Evolutionary conservation across 2,113 vertebrate species (phyloP).

Genomic region (Bos indicus): DNA sequence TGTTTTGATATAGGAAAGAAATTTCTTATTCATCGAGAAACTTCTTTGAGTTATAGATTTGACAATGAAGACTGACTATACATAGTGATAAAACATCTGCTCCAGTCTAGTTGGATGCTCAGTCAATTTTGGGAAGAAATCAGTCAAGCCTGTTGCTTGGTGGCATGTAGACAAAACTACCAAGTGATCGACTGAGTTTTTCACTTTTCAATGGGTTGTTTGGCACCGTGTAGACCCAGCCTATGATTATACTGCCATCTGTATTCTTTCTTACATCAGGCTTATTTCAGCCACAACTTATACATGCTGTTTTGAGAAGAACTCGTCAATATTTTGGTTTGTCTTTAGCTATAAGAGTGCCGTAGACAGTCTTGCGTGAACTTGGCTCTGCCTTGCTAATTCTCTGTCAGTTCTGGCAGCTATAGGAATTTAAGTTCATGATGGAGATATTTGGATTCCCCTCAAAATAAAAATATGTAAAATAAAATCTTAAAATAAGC

Average conservation of each 20-base stretch:
- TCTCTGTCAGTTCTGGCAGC: slow-evolving; percentile 69
- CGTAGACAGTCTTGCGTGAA: slow-evolving; percentile 54
- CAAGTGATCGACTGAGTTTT: slow-evolving; percentile 60
- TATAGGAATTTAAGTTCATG: slow-evolving; percentile 67
- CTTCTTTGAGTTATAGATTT: slow-evolving; percentile 48
- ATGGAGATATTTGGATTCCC: slow-evolving; percentile 76
- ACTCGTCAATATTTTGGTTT: slow-evolving; percentile 73
- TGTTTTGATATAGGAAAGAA: slow-evolving; percentile 39
- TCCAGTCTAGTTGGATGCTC: slow-evolving; percentile 30
- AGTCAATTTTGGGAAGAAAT: slow-evolving; percentile 41
- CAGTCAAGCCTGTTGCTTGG: slow-evolving; percentile 52
- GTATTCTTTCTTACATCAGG: slow-evolving; percentile 65
- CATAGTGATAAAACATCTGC: slow-evolving; percentile 54
- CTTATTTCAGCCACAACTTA: slow-evolving; percentile 65
- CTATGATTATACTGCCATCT: slow-evolving; percentile 73
- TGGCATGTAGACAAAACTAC: slow-evolving; percentile 63
- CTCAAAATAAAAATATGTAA: slow-evolving; percentile 79
- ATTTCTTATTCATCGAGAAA: slow-evolving; percentile 9
- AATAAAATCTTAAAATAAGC: slow-evolving; percentile 80
- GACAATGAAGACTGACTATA: slow-evolving; percentile 34
- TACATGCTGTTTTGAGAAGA: slow-evolving; percentile 55
- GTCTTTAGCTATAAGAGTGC: slow-evolving; percentile 58
- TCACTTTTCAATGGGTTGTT: slow-evolving; percentile 68
- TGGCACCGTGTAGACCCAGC: slow-evolving; percentile 67
- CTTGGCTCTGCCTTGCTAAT: slow-evolving; percentile 69